phyloP scores from a whole-genome alignment of 2,888 invertebrate species.

The Drosophila neoperkinsi region DNA sequence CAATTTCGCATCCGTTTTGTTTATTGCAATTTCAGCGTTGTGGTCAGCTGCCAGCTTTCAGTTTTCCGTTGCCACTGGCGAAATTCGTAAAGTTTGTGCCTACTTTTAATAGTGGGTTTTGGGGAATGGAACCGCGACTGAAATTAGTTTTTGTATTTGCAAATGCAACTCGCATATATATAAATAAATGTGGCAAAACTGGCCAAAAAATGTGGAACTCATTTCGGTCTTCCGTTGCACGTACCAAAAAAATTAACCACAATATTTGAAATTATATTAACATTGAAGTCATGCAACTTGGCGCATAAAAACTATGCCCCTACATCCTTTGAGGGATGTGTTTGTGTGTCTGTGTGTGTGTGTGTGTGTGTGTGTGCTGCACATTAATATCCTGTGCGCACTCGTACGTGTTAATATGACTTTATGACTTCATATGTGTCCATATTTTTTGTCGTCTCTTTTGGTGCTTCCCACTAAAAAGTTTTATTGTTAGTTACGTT shows the following conservation, averaged over 20 bases:
- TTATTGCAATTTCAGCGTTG: slow-evolving; percentile 64
- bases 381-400: slow-evolving; percentile 83
- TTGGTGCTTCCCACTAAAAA: slow-evolving; percentile 73
- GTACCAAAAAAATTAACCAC: slow-evolving; percentile 68
- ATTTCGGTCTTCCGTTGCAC: slow-evolving; percentile 54
- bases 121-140: slow-evolving; percentile 10
- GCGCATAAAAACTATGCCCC: slow-evolving; percentile 36
- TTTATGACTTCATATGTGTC: slow-evolving; percentile 84
- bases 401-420: slow-evolving; percentile 85
- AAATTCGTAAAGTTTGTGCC: slow-evolving; percentile 68
- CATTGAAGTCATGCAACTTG: slow-evolving; percentile 58
- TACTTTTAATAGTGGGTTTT: slow-evolving; percentile 28
- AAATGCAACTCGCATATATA: slow-evolving; percentile 36
- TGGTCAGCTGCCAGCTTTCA: slow-evolving; percentile 31
- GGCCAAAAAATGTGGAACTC: slow-evolving; percentile 48
- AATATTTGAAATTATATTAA: slow-evolving; percentile 78
- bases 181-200: slow-evolving; percentile 34
- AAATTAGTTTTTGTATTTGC: slow-evolving; percentile 62
- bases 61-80: slow-evolving; percentile 33
- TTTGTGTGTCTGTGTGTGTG: slow-evolving; percentile 16
- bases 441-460: slow-evolving; percentile 72
- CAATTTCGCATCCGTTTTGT: slow-evolving; percentile 61
- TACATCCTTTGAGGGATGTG: slow-evolving; percentile 4
- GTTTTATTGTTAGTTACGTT: slow-evolving; percentile 78
- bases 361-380: slow-evolving; percentile 52